Conservation (phyloP, 2,797 vertebrate species). For the Poecilia velifera region DNA sequence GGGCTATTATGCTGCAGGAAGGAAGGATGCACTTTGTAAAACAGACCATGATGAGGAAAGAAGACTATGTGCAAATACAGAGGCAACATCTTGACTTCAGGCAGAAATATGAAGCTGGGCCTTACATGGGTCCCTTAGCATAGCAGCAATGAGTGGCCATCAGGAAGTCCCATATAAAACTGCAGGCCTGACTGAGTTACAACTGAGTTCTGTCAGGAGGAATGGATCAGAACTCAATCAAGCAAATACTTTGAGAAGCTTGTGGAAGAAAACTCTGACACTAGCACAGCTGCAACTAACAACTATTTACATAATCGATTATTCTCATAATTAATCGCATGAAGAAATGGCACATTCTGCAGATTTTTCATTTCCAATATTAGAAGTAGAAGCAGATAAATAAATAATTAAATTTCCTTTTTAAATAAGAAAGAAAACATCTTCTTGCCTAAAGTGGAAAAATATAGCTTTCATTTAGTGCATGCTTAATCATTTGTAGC, state of each 20-base stretch:
- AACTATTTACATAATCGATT: too few species aligned
- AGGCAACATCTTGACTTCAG: neutral
- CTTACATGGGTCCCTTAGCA: neutral
- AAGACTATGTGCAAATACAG: neutral
- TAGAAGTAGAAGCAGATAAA: too few species aligned
- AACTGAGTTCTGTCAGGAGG: neutral
- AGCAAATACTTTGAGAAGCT: neutral
- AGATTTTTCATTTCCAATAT: too few species aligned
- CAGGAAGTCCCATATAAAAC: neutral
- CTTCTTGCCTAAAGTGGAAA: too few species aligned
- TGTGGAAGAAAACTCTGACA: neutral
- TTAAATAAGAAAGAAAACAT: too few species aligned
- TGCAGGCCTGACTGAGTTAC: neutral
- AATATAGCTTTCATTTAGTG: too few species aligned
- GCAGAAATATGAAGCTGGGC: neutral
- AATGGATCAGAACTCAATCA: neutral
- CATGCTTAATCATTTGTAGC: too few species aligned
- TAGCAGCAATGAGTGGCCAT: neutral
- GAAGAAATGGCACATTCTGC: too few species aligned
- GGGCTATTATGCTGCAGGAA: neutral
- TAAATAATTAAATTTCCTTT: too few species aligned
- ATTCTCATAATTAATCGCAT: too few species aligned
- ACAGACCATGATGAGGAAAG: neutral
- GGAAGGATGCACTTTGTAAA: neutral
- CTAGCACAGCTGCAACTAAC: too few species aligned